These are phyloP conservation scores for Archivesica marissinica DNA, from an alignment of 1,140 invertebrate species.

Conservation along the genomic window DNA sequence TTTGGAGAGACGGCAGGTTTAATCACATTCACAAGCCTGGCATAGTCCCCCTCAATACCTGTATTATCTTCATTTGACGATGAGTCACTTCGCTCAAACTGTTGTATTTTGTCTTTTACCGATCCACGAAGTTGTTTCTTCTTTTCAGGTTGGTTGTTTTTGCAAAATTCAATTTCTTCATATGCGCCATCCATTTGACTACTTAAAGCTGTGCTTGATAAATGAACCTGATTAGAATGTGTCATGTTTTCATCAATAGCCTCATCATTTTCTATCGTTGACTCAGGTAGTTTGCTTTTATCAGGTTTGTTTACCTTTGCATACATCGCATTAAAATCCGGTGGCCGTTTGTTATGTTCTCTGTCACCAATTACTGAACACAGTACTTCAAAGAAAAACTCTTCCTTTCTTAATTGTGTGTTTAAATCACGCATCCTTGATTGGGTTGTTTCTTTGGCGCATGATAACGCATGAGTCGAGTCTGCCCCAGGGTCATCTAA, in stretches of 20 bases:
- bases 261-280: not conserved
- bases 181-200: not conserved
- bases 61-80: slow-evolving; percentile 20
- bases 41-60: slow-evolving; percentile 47
- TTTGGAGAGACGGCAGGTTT: slow-evolving; percentile 53
- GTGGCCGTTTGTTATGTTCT: not conserved
- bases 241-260: not conserved
- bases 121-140: not conserved
- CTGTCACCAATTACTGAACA: not conserved
- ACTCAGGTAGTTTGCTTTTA: slow-evolving; percentile 8
- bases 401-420: slow-evolving; percentile 34
- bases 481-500: slow-evolving; percentile 43
- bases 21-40: slow-evolving; percentile 11
- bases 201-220: not conserved
- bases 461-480: not conserved
- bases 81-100: slow-evolving; percentile 46
- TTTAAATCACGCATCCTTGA: slow-evolving; percentile 9
- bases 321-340: slow-evolving; percentile 34
- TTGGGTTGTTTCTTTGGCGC: slow-evolving; percentile 4
- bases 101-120: slow-evolving; percentile 46
- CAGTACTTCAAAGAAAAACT: slow-evolving; percentile 33
- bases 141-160: not conserved
- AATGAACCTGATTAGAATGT: not conserved
- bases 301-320: slow-evolving; percentile 54
- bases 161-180: slow-evolving; percentile 36